Evolutionary conservation across 2,888 invertebrate genomes (phyloP), one percentile per base, ranked within the genome.

Genomic region (Brachyopa scutellaris): DNA sequence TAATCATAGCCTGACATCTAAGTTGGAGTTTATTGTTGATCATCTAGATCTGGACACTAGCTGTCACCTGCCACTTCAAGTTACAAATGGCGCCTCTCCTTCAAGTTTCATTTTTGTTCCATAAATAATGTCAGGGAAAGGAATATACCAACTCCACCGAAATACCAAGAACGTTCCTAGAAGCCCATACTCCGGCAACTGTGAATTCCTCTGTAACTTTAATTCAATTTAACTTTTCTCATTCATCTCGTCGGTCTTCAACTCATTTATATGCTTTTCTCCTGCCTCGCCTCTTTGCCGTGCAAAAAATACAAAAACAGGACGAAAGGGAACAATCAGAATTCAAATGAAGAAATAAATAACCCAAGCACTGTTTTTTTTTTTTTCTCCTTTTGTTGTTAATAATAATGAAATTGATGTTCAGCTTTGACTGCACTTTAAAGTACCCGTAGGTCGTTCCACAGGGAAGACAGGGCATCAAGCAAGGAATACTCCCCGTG

Each of bases 401-500:
- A 67, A 74, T 74, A 79, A 67, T 74, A 53, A 66, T 38, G 33
- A 74, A 74, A 78, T 79, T 38, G 79, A 76, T 76, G 69, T 62
- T 82, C 77, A 59, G 51, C 64, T 72, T 42, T 72, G 77, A 72
- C 70, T 77, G 82, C 77, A 82, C 82, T 77, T 77, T 72, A 57
- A 72, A 78, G 72, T 79, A 53, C 53, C 47, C 31, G 21, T 3
- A 11, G 42, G n/a, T 42, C 21, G 13, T n/a, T 64, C 66, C 45
- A 19, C 36, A 19, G 40, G 51, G 76, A 15, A 36, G 8, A 6
- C n/a, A 57, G 13, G 1, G 11, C 66, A 57, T 36, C 31, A 47
- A 33, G 55, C 36, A 42, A 31, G 15, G 53, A 72, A 66, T 66
- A 53, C 82, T 77, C 82, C 82, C 82, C 66, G 51, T 59, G 70